Evolutionary conservation across 2,113 vertebrate species (phyloP).

Genomic region (Onychostruthus taczanowskii): DNA sequence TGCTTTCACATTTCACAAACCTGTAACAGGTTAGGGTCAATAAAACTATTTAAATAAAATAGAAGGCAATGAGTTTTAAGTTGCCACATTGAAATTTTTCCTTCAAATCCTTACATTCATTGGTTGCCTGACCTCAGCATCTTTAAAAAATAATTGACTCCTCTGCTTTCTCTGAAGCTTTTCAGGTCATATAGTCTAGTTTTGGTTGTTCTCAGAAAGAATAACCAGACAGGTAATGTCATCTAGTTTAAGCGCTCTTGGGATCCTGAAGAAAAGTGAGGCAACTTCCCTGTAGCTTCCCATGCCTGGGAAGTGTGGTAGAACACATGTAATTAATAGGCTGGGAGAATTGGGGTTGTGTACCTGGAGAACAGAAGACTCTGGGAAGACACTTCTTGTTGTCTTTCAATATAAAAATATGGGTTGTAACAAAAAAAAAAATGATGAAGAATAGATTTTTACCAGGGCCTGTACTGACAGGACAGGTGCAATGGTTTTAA

Average conservation of each 20-base stretch:
- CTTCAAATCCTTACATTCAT: not conserved
- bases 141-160: not conserved
- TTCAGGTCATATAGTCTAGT: not conserved
- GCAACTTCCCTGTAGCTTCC: not conserved
- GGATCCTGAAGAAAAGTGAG: not conserved
- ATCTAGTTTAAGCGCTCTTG: not conserved
- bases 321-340: not conserved
- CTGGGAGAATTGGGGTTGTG: not conserved
- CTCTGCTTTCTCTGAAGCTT: not conserved
- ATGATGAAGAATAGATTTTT: not conserved
- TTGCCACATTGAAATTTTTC: accelerated
- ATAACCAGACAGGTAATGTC: not conserved
- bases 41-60: not conserved
- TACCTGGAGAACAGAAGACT: not conserved
- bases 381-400: not conserved
- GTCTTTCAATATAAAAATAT: not conserved
- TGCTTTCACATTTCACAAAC: not conserved
- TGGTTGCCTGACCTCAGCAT: not conserved
- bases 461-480: not conserved
- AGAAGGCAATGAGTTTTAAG: not conserved
- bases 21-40: not conserved
- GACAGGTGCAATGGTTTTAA: not conserved
- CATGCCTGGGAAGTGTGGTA: not conserved
- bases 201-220: not conserved
- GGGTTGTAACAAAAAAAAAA: not conserved